A percentile compares a stretch with the other conserved stretches of the same genome.
These are phyloP conservation scores for Tenebrosternarchus preto DNA, from an alignment of 2,113 vertebrate species.

Conservation along the genomic window DNA sequence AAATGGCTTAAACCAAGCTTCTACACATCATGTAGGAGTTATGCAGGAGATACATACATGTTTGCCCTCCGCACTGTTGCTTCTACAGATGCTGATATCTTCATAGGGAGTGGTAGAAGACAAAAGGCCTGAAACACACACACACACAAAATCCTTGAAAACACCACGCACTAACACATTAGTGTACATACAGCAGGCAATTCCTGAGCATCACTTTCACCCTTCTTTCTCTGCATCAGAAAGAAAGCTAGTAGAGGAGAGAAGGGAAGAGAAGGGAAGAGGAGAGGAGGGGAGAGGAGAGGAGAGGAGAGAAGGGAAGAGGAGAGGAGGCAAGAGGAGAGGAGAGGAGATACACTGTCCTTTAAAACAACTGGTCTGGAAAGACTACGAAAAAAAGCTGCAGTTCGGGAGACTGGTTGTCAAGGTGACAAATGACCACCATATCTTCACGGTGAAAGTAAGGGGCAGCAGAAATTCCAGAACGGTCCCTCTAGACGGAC, in stretches of 20 bases:
- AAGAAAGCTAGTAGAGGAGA: not conserved
- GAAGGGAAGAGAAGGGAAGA: not conserved
- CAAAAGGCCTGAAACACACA: constrained; percentile 59
- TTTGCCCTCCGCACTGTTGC: constrained; percentile 69
- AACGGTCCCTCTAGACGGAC: constrained; percentile 28
- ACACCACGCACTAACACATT: not conserved
- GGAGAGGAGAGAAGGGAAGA: not conserved
- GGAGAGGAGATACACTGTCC: constrained; percentile 43
- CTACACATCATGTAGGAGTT: not conserved
- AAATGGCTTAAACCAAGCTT: not conserved
- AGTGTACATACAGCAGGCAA: not conserved
- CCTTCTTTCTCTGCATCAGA: too few species aligned
- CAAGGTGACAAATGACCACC: constrained; percentile 57
- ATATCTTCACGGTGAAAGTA: constrained; percentile 39
- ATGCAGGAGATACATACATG: constrained; percentile 72
- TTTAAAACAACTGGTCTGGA: constrained; percentile 33
- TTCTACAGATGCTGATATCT: constrained; percentile 80
- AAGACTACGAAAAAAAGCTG: constrained; percentile 32
- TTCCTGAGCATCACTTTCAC: too few species aligned
- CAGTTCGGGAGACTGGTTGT: constrained; percentile 52
- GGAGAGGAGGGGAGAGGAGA: not conserved
- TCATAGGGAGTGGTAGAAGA: constrained; percentile 84
- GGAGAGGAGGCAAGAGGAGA: not conserved
- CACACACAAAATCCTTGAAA: constrained; percentile 23
- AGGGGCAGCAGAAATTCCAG: constrained; percentile 50